phyloP scores from a whole-genome alignment of 92 coral and sea anemone species.

The Phenganax subtilis region DNA sequence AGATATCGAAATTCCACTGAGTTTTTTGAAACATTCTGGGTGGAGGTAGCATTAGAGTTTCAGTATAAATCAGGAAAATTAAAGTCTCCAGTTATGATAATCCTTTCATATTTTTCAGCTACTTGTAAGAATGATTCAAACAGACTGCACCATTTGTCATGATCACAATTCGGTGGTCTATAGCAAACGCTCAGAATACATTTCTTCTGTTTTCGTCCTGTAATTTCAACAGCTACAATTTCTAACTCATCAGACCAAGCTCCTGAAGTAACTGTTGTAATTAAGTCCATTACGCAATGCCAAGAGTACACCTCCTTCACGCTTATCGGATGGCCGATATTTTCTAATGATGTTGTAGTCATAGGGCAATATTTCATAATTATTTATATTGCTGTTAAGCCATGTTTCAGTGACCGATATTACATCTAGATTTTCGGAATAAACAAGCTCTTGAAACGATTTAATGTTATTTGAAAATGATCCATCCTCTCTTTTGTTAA shows the following conservation, averaged over 20 bases:
- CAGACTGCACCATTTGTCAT: slow-evolving; percentile 9
- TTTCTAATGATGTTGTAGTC: slow-evolving; percentile 50
- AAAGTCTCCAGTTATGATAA: slow-evolving; percentile 43
- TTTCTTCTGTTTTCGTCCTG: slow-evolving; percentile 26
- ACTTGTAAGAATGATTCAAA: slow-evolving; percentile 46
- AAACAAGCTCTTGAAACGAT: no score
- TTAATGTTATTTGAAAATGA: no score
- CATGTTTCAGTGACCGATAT: slow-evolving; percentile 52
- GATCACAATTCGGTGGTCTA: slow-evolving; percentile 3
- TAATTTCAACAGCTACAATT: slow-evolving; percentile 31
- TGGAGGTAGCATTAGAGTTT: slow-evolving; percentile 7
- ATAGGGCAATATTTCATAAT: slow-evolving; percentile 42
- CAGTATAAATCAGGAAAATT: slow-evolving; percentile 35
- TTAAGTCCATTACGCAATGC: slow-evolving; percentile 19
- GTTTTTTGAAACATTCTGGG: no score
- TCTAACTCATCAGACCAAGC: slow-evolving; percentile 29
- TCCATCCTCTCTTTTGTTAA: slow-evolving; percentile 30
- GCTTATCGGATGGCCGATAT: slow-evolving; percentile 45
- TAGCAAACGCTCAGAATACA: background rate
- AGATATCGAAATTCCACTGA: slow-evolving; percentile 32
- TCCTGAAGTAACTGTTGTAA: slow-evolving; percentile 23
- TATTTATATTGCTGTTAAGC: slow-evolving; percentile 37
- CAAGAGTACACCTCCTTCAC: slow-evolving; percentile 48
- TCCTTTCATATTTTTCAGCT: slow-evolving; percentile 38
- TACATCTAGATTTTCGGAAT: slow-evolving; percentile 46